phyloP scores from a whole-genome alignment of 2,797 vertebrate genomes.

The Enteromius radiatus region DNA sequence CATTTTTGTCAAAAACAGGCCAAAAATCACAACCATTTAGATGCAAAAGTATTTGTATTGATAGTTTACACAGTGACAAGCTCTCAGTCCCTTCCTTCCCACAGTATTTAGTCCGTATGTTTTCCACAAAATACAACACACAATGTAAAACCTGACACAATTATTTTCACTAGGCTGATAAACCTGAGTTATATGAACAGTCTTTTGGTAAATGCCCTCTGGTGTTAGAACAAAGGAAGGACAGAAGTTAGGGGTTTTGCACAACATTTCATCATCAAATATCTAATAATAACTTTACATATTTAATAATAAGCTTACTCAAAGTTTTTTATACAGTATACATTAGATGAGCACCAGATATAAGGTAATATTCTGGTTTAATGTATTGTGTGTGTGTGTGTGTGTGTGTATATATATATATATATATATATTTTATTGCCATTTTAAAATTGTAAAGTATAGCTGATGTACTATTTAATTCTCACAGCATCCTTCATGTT shows the following conservation, averaged over 20 bases:
- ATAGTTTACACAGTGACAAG: slow-evolving; percentile 14
- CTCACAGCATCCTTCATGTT: neutral
- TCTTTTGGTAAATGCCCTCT: slow-evolving; percentile 39
- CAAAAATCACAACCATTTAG: slow-evolving; percentile 35
- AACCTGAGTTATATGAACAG: slow-evolving; percentile 2
- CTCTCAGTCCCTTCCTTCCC: neutral
- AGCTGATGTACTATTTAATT: neutral
- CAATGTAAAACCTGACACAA: neutral
- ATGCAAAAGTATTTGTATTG: slow-evolving; percentile 26
- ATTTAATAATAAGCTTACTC: neutral
- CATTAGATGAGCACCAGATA: slow-evolving; percentile 4
- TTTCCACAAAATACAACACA: neutral
- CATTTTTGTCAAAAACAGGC: slow-evolving; percentile 29
- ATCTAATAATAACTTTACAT: neutral
- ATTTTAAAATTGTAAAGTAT: neutral
- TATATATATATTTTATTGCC: neutral
- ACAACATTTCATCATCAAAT: neutral
- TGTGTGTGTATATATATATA: too few relatives aligned
- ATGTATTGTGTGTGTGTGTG: too few relatives aligned
- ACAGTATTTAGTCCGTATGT: neutral
- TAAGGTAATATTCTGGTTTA: neutral
- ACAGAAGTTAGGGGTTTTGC: neutral
- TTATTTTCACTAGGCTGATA: neutral
- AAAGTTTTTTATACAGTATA: neutral
- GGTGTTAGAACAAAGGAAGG: neutral